Evolutionary conservation across 1,140 invertebrate genomes (phyloP).

Genomic region (Drosophila kepulauana): DNA sequence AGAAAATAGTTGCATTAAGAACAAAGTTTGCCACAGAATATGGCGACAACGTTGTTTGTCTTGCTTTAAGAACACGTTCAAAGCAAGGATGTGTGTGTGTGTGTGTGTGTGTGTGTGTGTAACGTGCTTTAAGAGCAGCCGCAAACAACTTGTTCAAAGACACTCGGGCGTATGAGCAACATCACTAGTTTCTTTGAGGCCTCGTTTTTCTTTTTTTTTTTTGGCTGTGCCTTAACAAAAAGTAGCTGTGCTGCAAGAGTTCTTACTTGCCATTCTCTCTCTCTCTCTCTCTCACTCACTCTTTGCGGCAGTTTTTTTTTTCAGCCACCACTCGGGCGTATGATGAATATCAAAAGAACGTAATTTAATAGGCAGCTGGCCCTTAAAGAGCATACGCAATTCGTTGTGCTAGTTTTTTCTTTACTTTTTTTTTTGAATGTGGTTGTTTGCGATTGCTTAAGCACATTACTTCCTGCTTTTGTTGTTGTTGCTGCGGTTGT

Average conservation of each 20-base stretch:
- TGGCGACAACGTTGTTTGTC: not conserved
- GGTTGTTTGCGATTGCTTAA: slow-evolving; percentile 43
- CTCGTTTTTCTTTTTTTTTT: not conserved
- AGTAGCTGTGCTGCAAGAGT: not conserved
- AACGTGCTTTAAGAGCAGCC: not conserved
- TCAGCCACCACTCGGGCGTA: not conserved
- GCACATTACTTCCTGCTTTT: slow-evolving; percentile 54
- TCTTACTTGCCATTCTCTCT: not conserved
- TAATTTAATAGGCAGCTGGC: not conserved
- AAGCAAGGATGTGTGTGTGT: too few relatives aligned
- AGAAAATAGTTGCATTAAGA: not conserved
- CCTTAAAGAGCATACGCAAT: slow-evolving; percentile 26
- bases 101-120: too few relatives aligned
- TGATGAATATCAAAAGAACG: not conserved
- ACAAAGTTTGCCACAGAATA: not conserved
- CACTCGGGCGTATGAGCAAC: not conserved
- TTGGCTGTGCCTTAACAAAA: not conserved
- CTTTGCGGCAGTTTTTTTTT: not conserved
- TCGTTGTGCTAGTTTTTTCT: slow-evolving; percentile 26
- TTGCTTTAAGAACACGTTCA: too few relatives aligned
- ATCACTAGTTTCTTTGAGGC: not conserved
- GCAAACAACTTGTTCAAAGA: not conserved
- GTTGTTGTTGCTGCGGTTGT: slow-evolving; percentile 51
- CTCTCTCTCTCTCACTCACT: too few relatives aligned
- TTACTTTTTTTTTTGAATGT: slow-evolving; percentile 47